Evolutionary conservation across 1,140 invertebrate species (phyloP).

Genomic region (Dufourea novaeangliae): DNA sequence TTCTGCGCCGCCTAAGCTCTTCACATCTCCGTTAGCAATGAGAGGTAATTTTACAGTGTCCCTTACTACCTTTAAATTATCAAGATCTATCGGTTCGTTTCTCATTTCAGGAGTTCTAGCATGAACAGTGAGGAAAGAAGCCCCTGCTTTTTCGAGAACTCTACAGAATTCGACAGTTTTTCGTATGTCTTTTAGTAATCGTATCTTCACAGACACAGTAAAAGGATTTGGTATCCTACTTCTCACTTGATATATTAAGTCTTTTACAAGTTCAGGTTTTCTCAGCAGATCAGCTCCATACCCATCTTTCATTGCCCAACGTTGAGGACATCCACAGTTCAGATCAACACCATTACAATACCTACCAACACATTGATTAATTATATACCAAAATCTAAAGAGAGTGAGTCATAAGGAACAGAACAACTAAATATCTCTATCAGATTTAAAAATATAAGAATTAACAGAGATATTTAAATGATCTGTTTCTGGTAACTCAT

Average conservation of each 20-base stretch:
- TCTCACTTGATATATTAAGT: constrained; percentile 90
- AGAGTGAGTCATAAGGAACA: too few relatives aligned
- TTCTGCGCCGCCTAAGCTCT: constrained; percentile 86
- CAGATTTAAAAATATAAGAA: too few relatives aligned
- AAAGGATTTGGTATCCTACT: constrained; percentile 89
- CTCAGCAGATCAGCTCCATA: constrained; percentile 93
- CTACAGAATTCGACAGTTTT: constrained; percentile 89
- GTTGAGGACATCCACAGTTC: constrained; percentile 98
- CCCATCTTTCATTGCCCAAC: constrained; percentile 95
- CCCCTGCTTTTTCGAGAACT: constrained; percentile 91
- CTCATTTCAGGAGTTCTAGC: constrained; percentile 93
- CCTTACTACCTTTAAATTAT: constrained; percentile 88
- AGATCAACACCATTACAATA: constrained; percentile 95
- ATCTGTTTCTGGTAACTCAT: too few relatives aligned
- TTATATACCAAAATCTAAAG: not conserved
- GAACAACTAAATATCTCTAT: too few relatives aligned
- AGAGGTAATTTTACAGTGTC: constrained; percentile 89
- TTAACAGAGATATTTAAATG: too few relatives aligned
- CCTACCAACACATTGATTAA: constrained; percentile 74
- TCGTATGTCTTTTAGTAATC: constrained; percentile 85
- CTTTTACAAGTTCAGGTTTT: constrained; percentile 91
- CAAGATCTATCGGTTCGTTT: constrained; percentile 89
- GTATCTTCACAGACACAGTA: constrained; percentile 95
- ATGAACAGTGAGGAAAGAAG: constrained; percentile 94
- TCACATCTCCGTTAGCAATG: constrained; percentile 95